Evolutionary conservation across 1,140 invertebrate genomes (phyloP).

Genomic region (Diabrotica virgifera): DNA sequence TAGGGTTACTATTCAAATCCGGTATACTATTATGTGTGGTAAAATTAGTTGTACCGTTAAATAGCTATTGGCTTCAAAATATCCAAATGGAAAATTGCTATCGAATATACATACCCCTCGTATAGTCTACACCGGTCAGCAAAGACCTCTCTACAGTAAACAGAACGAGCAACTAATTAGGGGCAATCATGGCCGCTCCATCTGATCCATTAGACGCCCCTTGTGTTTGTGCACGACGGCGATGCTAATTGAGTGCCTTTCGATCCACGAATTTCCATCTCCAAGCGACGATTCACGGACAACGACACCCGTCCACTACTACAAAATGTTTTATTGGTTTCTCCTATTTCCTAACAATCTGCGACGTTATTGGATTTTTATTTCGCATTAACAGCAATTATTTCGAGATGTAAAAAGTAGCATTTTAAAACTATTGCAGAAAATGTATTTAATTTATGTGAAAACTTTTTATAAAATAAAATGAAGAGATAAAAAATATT

Average conservation of each 20-base stretch:
- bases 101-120: neutral
- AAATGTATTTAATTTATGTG: too few species aligned
- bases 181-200: slow-evolving; percentile 52
- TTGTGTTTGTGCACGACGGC: slow-evolving; percentile 47
- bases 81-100: too few species aligned
- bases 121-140: neutral
- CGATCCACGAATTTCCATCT: slow-evolving; percentile 1
- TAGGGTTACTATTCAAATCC: too few species aligned
- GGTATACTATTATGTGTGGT: too few species aligned
- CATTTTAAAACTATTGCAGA: too few species aligned
- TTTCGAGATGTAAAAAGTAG: too few species aligned
- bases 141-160: slow-evolving; percentile 36
- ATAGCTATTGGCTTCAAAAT: too few species aligned
- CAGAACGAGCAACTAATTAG: slow-evolving; percentile 51
- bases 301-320: neutral
- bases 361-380: too few species aligned
- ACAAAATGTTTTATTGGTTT: slow-evolving; percentile 1
- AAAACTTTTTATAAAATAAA: too few species aligned
- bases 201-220: slow-evolving; percentile 50
- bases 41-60: too few species aligned
- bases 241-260: slow-evolving; percentile 46
- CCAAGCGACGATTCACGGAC: neutral
- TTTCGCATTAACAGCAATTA: too few species aligned
- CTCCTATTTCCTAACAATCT: neutral
- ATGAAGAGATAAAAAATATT: too few species aligned